These are phyloP conservation scores for Aphis craccivora DNA, from an alignment of 1,140 invertebrate species.

Conservation along the genomic window DNA sequence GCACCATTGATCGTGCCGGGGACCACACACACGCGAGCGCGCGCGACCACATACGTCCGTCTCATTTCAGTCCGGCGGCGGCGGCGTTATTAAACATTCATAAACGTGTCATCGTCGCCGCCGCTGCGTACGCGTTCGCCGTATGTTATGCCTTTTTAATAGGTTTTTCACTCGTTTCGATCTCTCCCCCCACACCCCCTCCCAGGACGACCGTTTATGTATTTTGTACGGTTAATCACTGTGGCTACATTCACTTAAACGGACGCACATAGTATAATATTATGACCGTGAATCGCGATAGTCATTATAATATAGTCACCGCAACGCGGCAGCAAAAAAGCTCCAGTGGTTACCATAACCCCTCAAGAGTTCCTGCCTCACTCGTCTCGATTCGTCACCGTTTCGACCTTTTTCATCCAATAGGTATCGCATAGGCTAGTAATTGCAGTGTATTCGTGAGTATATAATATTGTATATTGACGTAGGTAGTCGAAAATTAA, in stretches of 20 bases:
- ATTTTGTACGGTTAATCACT: not conserved
- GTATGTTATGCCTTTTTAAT: not conserved
- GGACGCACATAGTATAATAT: not conserved
- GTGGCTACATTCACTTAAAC: not conserved
- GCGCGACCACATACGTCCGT: conserved; percentile 22
- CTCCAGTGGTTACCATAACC: too few species aligned
- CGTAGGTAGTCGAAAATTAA: too few species aligned
- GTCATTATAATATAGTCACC: not conserved
- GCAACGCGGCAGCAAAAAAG: too few species aligned
- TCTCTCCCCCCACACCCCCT: not conserved
- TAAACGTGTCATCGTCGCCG: conserved; percentile 19
- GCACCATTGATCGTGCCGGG: not conserved
- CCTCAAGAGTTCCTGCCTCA: too few species aligned
- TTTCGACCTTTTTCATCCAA: too few species aligned
- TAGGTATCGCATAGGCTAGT: too few species aligned
- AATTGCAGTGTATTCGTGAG: too few species aligned
- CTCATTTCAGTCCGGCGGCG: not conserved
- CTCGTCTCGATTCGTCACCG: too few species aligned
- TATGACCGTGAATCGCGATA: not conserved
- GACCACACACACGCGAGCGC: conserved; percentile 17
- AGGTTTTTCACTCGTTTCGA: not conserved
- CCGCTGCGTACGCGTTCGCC: not conserved
- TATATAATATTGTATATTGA: too few species aligned
- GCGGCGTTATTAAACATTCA: not conserved
- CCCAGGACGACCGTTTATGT: not conserved